Evolutionary conservation across 2,113 vertebrate genomes (phyloP), one percentile per base, ranked within the genome.

Genomic region (Engraulis encrasicolus): DNA sequence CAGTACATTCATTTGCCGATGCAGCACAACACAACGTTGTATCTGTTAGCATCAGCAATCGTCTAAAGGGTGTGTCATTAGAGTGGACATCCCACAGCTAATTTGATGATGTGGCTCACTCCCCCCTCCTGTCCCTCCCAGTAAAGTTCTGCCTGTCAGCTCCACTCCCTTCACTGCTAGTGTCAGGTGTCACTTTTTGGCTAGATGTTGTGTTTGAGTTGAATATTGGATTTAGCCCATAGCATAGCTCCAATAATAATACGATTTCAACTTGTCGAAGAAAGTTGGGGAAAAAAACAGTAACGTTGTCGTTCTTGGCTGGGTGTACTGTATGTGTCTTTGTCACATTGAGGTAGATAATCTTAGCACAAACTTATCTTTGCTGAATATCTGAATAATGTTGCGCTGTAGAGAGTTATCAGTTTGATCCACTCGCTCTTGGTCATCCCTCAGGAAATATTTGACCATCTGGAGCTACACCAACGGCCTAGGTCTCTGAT

Each of bases 41-140:
- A n/a, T 71, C 31, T 6, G 31, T 74, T 74, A 34, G 66, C 27
- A 74, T 34, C 2, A 34, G 66, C 66, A 36, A 74, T 34, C 66
- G 2, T 74, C 66, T 74, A 27, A 74, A 17, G 66, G 66, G 15
- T 31, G 14, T 27, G 23, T 74, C 66, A 74, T 74, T 74, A 74
- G 23, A 74, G 1, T 15, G 27, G 66, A 74, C 31, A 74, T 17
- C 15, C 34, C 27, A 52, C 15, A 49, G 27, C 58, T 84, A 84
- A 84, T 84, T 78, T 84, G 83, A 84, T 84, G 83, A 83, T 31
- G 52, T 74, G 0, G 11, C 61, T 12, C 1, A 14, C 61, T 71
- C 27, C 19, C 54, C 17, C 52, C 15, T 58, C 18, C 20, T 58
- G n/a, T 14, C 58, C 58, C 5, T 74, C 66, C 49, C 58, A 23